phyloP scores from a whole-genome alignment of 2,888 invertebrate species.

The Bedellia somnulentella region DNA sequence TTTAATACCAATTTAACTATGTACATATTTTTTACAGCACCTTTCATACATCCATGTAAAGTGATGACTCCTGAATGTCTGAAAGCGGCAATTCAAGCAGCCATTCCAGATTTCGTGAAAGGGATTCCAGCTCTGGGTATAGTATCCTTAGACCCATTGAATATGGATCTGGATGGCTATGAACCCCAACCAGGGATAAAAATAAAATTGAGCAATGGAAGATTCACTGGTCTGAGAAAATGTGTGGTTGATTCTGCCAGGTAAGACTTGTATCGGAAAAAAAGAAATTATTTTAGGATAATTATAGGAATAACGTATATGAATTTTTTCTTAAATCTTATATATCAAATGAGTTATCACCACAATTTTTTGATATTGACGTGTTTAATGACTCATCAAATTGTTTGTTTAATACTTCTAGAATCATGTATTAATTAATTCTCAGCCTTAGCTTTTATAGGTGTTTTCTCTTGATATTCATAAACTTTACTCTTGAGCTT shows the following conservation, averaged over 20 bases:
- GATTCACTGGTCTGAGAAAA: constrained; percentile 28
- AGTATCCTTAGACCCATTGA: constrained; percentile 22
- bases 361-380: too few species aligned
- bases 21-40: constrained; percentile 21
- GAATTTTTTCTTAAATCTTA: too few species aligned
- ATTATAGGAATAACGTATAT: too few species aligned
- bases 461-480: too few species aligned
- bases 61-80: constrained; percentile 26
- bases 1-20: constrained; percentile 2
- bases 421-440: too few species aligned
- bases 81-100: constrained; percentile 23
- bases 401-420: too few species aligned
- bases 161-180: constrained; percentile 16
- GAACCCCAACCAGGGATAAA: constrained; percentile 26
- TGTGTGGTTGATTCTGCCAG: constrained; percentile 23
- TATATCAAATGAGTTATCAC: too few species aligned
- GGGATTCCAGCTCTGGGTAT: constrained; percentile 28
- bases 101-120: constrained; percentile 24
- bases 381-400: too few species aligned
- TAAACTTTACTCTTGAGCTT: too few species aligned
- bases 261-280: too few species aligned
- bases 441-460: too few species aligned
- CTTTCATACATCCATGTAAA: constrained; percentile 24
- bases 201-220: constrained; percentile 23
- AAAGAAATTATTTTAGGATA: too few species aligned